phyloP scores from a whole-genome alignment of 2,888 invertebrate species.

The Rhaphigaster nebulosa region DNA sequence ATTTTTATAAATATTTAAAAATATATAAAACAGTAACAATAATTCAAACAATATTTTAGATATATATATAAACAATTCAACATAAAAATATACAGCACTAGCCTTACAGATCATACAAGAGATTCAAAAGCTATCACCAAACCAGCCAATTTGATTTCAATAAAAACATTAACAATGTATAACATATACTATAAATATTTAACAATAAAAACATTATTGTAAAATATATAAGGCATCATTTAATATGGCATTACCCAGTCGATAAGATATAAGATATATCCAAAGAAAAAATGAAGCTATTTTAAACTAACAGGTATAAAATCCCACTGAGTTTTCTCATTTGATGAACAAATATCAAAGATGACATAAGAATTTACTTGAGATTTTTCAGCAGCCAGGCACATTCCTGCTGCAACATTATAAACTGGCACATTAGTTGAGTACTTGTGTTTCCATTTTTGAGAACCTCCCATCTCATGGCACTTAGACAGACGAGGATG shows the following conservation, averaged over 20 bases:
- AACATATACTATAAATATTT: not conserved
- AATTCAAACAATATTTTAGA: not conserved
- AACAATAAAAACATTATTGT: not conserved
- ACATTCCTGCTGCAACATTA: conserved; percentile 88
- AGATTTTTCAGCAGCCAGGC: conserved; percentile 75
- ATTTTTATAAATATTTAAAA: not conserved
- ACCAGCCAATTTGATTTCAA: not conserved
- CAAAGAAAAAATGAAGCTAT: not conserved
- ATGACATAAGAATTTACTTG: conserved; percentile 71
- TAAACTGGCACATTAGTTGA: conserved; percentile 76
- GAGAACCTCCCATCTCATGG: conserved; percentile 90
- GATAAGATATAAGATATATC: not conserved
- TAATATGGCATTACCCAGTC: not conserved
- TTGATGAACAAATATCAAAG: conserved; percentile 76
- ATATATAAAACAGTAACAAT: not conserved
- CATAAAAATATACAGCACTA: not conserved
- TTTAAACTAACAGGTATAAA: conserved; percentile 61
- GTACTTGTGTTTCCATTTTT: conserved; percentile 85
- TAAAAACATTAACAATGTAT: not conserved
- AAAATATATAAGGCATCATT: not conserved
- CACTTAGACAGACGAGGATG: conserved; percentile 88
- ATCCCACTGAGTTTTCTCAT: conserved; percentile 65
- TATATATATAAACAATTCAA: not conserved
- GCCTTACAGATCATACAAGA: not conserved
- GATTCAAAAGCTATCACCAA: not conserved